Evolutionary conservation across 2,797 vertebrate species (phyloP).

Genomic region (Accipiter badius): DNA sequence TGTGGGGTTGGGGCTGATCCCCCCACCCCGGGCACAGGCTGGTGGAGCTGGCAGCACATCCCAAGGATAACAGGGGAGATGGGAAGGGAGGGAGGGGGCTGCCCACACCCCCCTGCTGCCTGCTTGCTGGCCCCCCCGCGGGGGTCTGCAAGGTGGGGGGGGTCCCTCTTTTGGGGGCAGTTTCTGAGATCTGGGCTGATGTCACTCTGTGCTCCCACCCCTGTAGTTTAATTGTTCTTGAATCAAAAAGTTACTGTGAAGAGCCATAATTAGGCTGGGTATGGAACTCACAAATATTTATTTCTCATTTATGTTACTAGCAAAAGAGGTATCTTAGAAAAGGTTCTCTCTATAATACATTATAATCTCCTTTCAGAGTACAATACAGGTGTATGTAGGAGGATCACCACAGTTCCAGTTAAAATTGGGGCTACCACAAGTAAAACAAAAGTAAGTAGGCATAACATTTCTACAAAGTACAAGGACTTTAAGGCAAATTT

Average conservation of each 20-base stretch:
- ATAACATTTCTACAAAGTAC: not conserved
- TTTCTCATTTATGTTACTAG: not conserved
- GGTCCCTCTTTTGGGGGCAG: not conserved
- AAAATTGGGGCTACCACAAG: not conserved
- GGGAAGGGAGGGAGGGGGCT: not conserved
- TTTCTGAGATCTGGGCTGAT: not conserved
- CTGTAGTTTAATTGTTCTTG: not conserved
- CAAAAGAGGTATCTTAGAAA: not conserved
- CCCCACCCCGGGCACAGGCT: fast-evolving
- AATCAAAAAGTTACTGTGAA: not conserved
- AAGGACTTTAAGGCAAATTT: not conserved
- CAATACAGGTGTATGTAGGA: not conserved
- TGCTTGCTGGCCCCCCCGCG: not conserved
- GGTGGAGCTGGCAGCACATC: not conserved
- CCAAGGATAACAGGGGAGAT: fast-evolving
- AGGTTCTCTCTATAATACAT: fast-evolving
- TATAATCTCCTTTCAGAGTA: not conserved
- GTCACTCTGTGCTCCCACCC: fast-evolving
- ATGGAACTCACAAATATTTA: not conserved
- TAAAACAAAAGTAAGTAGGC: not conserved
- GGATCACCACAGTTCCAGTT: not conserved
- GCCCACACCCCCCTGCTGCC: not conserved
- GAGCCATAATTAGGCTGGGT: not conserved
- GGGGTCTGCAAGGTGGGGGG: not conserved
- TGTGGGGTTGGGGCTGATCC: not conserved